Evolutionary conservation across 1,140 invertebrate genomes (phyloP).

Genomic region (Temnothorax nylanderi): DNA sequence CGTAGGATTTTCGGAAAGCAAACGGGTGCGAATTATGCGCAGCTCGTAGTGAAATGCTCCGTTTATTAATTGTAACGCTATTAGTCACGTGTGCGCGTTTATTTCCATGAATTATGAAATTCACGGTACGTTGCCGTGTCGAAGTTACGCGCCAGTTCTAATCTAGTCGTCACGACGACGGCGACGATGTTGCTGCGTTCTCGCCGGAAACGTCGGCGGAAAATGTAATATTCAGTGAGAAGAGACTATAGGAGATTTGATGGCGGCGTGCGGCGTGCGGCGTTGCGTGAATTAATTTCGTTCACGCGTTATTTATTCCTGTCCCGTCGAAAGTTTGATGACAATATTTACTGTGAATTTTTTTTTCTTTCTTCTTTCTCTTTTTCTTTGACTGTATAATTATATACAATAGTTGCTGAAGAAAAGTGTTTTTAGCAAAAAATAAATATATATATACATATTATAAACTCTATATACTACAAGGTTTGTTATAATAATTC

Average conservation of each 20-base stretch:
- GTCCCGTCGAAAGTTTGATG: not conserved
- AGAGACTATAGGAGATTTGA: slow-evolving; percentile 28
- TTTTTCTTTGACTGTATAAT: not conserved
- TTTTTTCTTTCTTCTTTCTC: not conserved
- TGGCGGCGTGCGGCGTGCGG: not conserved
- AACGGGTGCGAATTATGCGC: not conserved
- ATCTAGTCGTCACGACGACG: slow-evolving; percentile 47
- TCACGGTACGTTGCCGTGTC: slow-evolving; percentile 35
- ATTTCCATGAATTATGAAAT: slow-evolving; percentile 57
- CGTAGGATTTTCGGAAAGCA: not conserved
- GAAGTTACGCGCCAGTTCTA: slow-evolving; percentile 46
- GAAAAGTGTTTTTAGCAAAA: not conserved
- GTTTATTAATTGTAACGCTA: slow-evolving; percentile 53
- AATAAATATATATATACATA: not conserved
- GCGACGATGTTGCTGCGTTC: slow-evolving; percentile 11
- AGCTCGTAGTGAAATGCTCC: slow-evolving; percentile 22
- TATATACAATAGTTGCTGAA: not conserved
- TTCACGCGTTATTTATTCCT: slow-evolving; percentile 34
- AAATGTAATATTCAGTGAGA: slow-evolving; percentile 56
- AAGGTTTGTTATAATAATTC: not conserved
- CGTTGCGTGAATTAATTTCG: slow-evolving; percentile 37
- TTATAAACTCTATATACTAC: not conserved
- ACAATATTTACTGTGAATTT: not conserved
- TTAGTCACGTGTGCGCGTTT: slow-evolving; percentile 41
- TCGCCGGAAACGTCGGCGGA: slow-evolving; percentile 9